Conservation (phyloP, 2,888 invertebrate genomes). For the Rhingia campestris region DNA sequence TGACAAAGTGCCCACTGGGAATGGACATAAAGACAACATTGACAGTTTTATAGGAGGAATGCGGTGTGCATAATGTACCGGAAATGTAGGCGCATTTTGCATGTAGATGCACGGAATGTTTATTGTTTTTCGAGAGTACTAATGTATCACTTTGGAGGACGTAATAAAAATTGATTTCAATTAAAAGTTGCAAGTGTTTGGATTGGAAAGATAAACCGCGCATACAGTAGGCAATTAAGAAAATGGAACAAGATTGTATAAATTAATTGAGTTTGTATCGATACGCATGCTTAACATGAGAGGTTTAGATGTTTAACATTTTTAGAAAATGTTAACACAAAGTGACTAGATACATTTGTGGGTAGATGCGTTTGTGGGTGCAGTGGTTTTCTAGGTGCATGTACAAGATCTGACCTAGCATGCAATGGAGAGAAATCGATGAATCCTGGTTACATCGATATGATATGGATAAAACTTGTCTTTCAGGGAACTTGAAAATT, state of each 20-base stretch:
- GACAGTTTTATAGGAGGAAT: slow-evolving; percentile 60
- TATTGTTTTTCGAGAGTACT: slow-evolving; percentile 23
- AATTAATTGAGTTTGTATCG: background rate
- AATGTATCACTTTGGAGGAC: background rate
- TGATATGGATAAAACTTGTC: too few relatives aligned
- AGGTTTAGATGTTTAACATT: background rate
- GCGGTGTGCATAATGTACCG: slow-evolving; percentile 51
- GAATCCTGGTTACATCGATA: too few relatives aligned
- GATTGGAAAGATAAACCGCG: background rate
- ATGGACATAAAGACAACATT: slow-evolving; percentile 44
- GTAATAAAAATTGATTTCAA: background rate
- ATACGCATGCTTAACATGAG: background rate
- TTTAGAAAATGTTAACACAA: too few relatives aligned
- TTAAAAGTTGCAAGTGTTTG: background rate
- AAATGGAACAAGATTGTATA: background rate
- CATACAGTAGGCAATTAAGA: background rate
- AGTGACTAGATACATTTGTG: too few relatives aligned
- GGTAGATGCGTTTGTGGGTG: too few relatives aligned
- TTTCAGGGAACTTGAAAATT: too few relatives aligned
- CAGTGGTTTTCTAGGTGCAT: too few relatives aligned
- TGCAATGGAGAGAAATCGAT: too few relatives aligned
- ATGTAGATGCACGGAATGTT: slow-evolving; percentile 34
- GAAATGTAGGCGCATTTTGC: slow-evolving; percentile 52
- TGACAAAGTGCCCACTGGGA: slow-evolving; percentile 57
- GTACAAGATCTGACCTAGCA: too few relatives aligned